These are phyloP conservation scores for Nyctereutes procyonoides DNA, from an alignment of 2,113 vertebrate species.

Conservation along the genomic window DNA sequence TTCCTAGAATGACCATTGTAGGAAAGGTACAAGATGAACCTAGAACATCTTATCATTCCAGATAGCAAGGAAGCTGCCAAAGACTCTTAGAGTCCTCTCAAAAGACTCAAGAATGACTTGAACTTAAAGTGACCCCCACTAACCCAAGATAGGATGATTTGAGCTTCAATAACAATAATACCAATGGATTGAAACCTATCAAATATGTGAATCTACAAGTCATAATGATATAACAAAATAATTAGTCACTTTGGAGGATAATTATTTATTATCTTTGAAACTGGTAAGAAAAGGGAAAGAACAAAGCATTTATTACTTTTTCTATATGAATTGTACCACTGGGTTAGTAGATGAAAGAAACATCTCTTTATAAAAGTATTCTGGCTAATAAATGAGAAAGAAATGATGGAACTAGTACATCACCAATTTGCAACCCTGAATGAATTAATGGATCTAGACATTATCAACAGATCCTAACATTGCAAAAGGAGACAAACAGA, in stretches of 20 bases:
- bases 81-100: background rate
- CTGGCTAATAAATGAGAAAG: background rate
- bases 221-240: slow-evolving; percentile 25
- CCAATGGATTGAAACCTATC: background rate
- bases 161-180: background rate
- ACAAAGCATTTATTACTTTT: background rate
- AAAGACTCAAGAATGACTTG: background rate
- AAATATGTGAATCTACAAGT: background rate
- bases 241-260: background rate
- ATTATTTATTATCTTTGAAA: slow-evolving; percentile 16
- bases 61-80: no score
- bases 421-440: background rate
- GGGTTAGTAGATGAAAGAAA: background rate
- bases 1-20: background rate
- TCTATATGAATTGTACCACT: background rate
- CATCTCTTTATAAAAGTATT: background rate
- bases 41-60: background rate
- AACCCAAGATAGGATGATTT: background rate
- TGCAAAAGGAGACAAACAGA: background rate
- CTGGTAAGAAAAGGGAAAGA: background rate
- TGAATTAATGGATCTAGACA: slow-evolving; percentile 1
- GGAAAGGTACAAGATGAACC: background rate
- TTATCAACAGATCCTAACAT: background rate
- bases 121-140: background rate
- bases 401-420: background rate